Percentiles rank a stretch among this genome's conserved stretches.
Conservation (phyloP, 2,797 vertebrate species). For the Coracias cyanogaster region DNA sequence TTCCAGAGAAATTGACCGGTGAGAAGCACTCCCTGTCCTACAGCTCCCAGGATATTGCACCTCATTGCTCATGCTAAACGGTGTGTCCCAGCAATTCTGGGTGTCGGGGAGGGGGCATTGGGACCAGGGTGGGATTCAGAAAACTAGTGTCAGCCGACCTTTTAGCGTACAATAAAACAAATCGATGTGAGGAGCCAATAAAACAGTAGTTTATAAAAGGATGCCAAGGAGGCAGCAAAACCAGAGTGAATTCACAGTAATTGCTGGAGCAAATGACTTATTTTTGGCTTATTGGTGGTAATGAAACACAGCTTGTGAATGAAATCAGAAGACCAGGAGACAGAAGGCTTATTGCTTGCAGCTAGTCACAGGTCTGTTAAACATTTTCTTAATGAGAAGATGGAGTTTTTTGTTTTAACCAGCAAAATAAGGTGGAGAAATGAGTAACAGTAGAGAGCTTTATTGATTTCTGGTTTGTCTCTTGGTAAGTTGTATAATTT, state of each 20-base stretch:
- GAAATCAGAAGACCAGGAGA: neutral
- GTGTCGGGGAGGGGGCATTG: neutral
- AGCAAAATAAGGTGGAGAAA: neutral
- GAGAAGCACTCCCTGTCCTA: neutral
- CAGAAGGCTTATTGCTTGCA: constrained; percentile 18
- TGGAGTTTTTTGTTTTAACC: neutral
- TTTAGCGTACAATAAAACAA: neutral
- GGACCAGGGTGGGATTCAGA: neutral
- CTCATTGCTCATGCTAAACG: neutral
- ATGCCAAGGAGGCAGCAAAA: neutral
- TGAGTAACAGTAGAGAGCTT: neutral
- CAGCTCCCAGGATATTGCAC: neutral
- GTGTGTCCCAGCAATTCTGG: neutral
- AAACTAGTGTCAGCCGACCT: neutral
- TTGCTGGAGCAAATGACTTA: neutral
- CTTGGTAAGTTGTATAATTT: neutral
- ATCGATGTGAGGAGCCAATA: neutral
- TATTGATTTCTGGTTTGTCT: neutral
- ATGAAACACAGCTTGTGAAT: constrained; percentile 22
- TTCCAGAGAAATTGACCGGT: neutral
- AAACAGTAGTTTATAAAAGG: neutral
- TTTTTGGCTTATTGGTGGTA: neutral
- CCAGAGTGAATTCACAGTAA: constrained; percentile 6
- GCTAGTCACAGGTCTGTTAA: neutral
- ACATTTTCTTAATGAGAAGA: neutral